These are phyloP conservation scores for Creontiades dilutus DNA, from an alignment of 2,888 invertebrate species.

Conservation along the genomic window DNA sequence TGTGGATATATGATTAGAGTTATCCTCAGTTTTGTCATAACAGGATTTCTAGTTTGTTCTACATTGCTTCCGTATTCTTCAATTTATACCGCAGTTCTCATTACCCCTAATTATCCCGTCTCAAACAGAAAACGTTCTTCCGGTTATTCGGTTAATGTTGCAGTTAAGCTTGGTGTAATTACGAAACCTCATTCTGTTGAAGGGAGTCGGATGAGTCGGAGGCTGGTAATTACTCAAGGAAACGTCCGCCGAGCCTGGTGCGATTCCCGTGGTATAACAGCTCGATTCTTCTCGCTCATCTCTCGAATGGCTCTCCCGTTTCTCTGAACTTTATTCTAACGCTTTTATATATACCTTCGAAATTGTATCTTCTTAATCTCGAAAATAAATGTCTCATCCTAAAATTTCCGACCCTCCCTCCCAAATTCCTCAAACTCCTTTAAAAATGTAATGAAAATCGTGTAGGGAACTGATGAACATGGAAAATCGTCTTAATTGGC, in stretches of 20 bases:
- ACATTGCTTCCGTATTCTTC: background rate
- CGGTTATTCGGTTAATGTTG: conserved; percentile 7
- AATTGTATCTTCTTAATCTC: background rate
- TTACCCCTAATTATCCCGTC: background rate
- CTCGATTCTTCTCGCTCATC: conserved; percentile 52
- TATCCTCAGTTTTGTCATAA: no score
- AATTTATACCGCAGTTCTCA: background rate
- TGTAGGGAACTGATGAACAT: no score
- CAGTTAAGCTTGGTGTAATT: conserved; percentile 37
- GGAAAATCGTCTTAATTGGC: no score
- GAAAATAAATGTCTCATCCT: background rate
- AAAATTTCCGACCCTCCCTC: no score
- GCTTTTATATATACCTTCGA: background rate
- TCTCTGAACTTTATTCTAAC: background rate
- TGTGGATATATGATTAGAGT: no score
- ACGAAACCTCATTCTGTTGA: conserved; percentile 3
- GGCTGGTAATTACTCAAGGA: conserved; percentile 37
- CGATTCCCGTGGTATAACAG: conserved; percentile 29
- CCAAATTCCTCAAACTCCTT: no score
- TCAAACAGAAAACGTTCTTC: conserved; percentile 4
- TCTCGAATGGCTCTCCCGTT: conserved; percentile 7
- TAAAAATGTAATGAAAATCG: no score
- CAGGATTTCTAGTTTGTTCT: no score
- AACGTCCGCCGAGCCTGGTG: background rate
- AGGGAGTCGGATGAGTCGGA: conserved; percentile 13